These are phyloP conservation scores for Pharmacophagus antenor DNA, from an alignment of 2,888 invertebrate species.

Conservation along the genomic window DNA sequence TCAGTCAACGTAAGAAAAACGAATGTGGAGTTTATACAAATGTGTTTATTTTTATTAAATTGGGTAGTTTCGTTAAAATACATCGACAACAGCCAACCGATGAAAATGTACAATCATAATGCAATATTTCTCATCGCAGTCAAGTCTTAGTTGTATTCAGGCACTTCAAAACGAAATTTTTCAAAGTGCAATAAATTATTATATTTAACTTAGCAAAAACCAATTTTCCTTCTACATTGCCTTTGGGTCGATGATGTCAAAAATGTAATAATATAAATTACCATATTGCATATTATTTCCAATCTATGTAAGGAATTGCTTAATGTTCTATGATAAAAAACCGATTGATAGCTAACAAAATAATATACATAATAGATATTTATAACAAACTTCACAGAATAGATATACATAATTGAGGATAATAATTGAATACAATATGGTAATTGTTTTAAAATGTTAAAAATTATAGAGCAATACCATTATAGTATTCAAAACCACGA, in stretches of 20 bases:
- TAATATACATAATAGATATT: too few relatives aligned
- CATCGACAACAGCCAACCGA: conserved; percentile 40
- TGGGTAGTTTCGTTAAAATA: conserved; percentile 56
- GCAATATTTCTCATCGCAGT: conserved; percentile 8
- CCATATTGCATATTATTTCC: conserved; percentile 36
- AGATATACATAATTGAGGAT: background rate
- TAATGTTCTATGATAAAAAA: too few relatives aligned
- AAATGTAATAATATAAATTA: conserved; percentile 26
- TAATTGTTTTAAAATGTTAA: conserved; percentile 42
- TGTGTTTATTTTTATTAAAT: conserved; percentile 58
- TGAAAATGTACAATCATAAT: conserved; percentile 20
- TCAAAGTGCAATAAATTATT: conserved; percentile 32
- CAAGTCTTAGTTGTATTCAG: conserved; percentile 28
- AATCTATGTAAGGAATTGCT: too few relatives aligned
- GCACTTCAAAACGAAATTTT: conserved; percentile 33
- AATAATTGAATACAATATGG: conserved; percentile 37
- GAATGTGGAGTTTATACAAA: conserved; percentile 52
- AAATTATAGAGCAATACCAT: background rate
- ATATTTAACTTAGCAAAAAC: conserved; percentile 24
- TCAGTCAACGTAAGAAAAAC: background rate
- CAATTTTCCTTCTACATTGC: conserved; percentile 29
- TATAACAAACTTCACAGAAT: background rate
- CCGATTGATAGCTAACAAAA: too few relatives aligned
- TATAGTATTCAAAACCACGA: conserved; percentile 1
- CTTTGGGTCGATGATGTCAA: conserved; percentile 43